Evolutionary conservation across 1,140 invertebrate species (phyloP).

Genomic region (Drosophila pallidifrons): DNA sequence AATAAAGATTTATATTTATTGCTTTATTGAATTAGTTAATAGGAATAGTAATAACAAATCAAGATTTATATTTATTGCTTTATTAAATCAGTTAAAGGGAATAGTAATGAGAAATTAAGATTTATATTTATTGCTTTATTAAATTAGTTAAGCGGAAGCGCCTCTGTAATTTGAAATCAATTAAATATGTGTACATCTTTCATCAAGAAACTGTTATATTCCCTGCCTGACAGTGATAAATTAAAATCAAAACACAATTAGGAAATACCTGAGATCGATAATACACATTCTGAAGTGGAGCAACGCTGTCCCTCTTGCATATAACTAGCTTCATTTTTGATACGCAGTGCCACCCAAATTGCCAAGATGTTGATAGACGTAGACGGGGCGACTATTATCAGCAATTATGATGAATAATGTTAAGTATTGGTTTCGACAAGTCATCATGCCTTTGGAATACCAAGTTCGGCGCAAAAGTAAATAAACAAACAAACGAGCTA

Average conservation of each 20-base stretch:
- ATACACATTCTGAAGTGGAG: background rate
- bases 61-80: too few species aligned
- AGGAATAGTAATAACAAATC: too few species aligned
- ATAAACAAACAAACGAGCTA: slow-evolving; percentile 50
- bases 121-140: too few species aligned
- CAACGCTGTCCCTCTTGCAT: slow-evolving; percentile 8
- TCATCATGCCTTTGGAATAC: slow-evolving; percentile 54
- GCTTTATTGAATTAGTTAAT: too few species aligned
- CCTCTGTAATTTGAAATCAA: too few species aligned
- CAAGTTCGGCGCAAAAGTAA: slow-evolving; percentile 26
- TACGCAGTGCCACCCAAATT: slow-evolving; percentile 27
- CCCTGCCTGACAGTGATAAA: background rate
- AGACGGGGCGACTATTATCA: slow-evolving; percentile 20
- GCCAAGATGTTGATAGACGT: background rate
- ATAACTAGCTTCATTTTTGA: slow-evolving; percentile 34
- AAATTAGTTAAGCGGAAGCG: too few species aligned
- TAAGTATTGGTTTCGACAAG: slow-evolving; percentile 46
- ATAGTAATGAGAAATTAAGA: too few species aligned
- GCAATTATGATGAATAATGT: slow-evolving; percentile 51
- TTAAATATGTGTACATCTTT: too few species aligned
- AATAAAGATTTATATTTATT: too few species aligned
- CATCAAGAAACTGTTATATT: too few species aligned
- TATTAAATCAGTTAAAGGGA: too few species aligned
- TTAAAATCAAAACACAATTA: slow-evolving; percentile 3
- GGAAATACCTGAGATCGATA: slow-evolving; percentile 6